Evolutionary conservation across 2,888 invertebrate genomes (phyloP).

Genomic region (Dromius quadrimaculatus): DNA sequence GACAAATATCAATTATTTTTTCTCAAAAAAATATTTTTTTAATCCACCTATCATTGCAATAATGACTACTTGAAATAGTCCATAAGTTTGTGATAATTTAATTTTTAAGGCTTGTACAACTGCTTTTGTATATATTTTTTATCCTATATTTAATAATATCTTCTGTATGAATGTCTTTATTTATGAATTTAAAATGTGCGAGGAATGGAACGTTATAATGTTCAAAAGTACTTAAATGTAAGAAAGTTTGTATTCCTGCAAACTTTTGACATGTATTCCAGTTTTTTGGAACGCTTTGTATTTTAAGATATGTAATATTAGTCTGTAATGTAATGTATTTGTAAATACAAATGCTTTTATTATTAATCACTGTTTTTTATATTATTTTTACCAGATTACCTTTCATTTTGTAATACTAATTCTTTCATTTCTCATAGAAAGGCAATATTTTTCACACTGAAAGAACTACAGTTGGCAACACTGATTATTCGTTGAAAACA

Average conservation of each 20-base stretch:
- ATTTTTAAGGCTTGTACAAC: conserved; percentile 6
- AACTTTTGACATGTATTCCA: conserved; percentile 44
- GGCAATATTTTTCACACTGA: too few relatives aligned
- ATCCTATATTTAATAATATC: conserved; percentile 11
- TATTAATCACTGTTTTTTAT: conserved; percentile 6
- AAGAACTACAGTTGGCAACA: too few relatives aligned
- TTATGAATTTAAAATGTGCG: not conserved
- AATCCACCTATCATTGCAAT: conserved; percentile 17
- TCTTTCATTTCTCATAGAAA: too few relatives aligned
- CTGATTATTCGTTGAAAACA: too few relatives aligned
- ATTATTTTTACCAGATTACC: not conserved
- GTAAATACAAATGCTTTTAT: conserved; percentile 47
- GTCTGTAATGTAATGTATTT: conserved; percentile 36
- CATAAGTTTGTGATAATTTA: conserved; percentile 37
- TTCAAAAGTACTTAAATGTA: conserved; percentile 19
- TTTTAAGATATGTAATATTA: conserved; percentile 9
- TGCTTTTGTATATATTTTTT: conserved; percentile 39
- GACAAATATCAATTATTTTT: too few relatives aligned
- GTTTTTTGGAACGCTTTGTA: conserved; percentile 36
- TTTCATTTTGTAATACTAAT: too few relatives aligned
- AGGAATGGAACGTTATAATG: not conserved
- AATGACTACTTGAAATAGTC: not conserved
- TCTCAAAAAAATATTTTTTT: not conserved
- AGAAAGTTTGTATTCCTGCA: conserved; percentile 20
- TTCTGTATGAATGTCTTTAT: conserved; percentile 18